phyloP scores from a whole-genome alignment of 37 sponge, comb jelly and placozoan genomes.

The Diacarnus erythraeanus region DNA sequence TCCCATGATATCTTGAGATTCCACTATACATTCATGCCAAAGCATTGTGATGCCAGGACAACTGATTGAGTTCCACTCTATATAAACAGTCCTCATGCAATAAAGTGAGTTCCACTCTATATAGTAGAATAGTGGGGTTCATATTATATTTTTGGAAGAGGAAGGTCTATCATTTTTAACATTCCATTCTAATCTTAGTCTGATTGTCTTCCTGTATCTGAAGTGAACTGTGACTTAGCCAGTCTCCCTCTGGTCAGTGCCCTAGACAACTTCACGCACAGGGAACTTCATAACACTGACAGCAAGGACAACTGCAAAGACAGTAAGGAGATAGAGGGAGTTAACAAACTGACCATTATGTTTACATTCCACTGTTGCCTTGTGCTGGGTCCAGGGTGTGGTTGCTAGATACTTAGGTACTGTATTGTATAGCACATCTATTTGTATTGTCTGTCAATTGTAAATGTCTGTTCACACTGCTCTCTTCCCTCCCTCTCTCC shows the following conservation, averaged over 20 bases:
- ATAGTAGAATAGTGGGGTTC: background rate
- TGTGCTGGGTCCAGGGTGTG: background rate
- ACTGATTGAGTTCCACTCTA: no score
- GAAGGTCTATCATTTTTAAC: no score
- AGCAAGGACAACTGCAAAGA: constrained; percentile 31
- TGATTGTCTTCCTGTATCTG: constrained; percentile 45
- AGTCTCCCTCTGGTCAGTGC: constrained; percentile 42
- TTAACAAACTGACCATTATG: no score
- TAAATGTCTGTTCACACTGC: background rate
- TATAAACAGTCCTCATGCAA: no score
- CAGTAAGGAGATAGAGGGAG: no score
- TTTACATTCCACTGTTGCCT: background rate
- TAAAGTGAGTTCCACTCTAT: no score
- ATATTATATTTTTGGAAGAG: background rate
- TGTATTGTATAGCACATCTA: no score
- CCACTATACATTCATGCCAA: no score
- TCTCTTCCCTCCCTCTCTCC: background rate
- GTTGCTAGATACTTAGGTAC: background rate
- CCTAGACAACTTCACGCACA: constrained; percentile 31
- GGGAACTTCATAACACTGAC: constrained; percentile 49
- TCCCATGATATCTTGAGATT: no score
- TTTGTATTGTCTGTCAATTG: no score
- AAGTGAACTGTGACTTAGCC: constrained; percentile 38
- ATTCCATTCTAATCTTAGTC: background rate
- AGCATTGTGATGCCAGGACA: no score